These are phyloP conservation scores for Recurvirostra avosetta DNA, from an alignment of 2,113 vertebrate genomes.

Conservation along the genomic window DNA sequence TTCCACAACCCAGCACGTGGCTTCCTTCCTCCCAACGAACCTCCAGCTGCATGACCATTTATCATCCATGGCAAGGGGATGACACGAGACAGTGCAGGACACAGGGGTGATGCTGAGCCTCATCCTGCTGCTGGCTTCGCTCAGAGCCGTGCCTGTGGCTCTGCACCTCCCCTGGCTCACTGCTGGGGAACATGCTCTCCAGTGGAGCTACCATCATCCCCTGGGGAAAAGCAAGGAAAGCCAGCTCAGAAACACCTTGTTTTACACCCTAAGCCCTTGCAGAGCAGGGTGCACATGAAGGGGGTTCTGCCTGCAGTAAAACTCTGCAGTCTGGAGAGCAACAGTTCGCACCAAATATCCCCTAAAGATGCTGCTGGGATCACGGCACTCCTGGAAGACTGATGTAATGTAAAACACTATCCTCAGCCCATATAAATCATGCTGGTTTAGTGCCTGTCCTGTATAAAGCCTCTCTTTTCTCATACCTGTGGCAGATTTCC, in stretches of 20 bases:
- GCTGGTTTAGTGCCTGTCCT: constrained; percentile 45
- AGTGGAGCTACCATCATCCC: not conserved
- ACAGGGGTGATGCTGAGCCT: not conserved
- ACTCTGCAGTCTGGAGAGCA: not conserved
- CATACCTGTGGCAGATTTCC: constrained; percentile 63
- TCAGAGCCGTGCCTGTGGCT: not conserved
- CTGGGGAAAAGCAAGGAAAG: not conserved
- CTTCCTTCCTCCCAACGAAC: not conserved
- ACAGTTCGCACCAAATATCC: not conserved
- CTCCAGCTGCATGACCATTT: not conserved
- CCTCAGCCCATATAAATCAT: constrained; percentile 59
- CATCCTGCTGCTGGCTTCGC: not conserved
- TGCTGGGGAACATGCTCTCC: rapidly evolving
- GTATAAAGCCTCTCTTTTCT: constrained; percentile 66
- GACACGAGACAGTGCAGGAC: not conserved
- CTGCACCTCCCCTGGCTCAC: not conserved
- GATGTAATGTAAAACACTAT: constrained; percentile 4
- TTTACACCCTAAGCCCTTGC: not conserved
- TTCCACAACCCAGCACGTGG: not conserved
- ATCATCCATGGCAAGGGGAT: not conserved
- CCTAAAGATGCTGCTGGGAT: not conserved
- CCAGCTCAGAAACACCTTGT: not conserved
- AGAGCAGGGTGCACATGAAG: not conserved
- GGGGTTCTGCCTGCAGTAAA: not conserved
- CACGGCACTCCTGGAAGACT: not conserved